These are phyloP conservation scores for Dinoponera quadriceps DNA, from an alignment of 1,140 invertebrate genomes.

Conservation along the genomic window DNA sequence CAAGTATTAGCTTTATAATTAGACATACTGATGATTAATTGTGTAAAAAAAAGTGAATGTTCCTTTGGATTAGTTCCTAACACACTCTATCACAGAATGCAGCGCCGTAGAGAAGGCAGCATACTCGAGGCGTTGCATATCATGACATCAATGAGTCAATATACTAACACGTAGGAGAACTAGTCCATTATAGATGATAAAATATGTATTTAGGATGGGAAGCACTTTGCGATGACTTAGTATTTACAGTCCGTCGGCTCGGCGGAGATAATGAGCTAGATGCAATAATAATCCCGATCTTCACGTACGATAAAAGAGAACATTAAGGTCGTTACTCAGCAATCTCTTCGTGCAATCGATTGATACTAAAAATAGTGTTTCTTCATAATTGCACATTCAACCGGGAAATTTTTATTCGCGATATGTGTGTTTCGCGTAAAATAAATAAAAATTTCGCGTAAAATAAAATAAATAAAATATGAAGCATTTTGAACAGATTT, in stretches of 20 bases:
- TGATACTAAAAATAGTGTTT: neutral
- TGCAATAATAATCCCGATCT: slow-evolving; percentile 28
- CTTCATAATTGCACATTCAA: neutral
- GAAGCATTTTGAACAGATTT: neutral
- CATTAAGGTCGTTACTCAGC: slow-evolving; percentile 15
- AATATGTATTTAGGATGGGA: slow-evolving; percentile 70
- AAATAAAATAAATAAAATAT: neutral
- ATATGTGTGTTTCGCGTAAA: neutral
- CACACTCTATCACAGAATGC: neutral
- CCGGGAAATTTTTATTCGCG: too few species aligned
- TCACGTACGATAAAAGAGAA: neutral
- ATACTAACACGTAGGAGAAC: slow-evolving; percentile 33
- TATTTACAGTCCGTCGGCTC: neutral
- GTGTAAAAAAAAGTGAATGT: neutral
- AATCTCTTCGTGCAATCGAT: neutral
- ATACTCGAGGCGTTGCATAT: slow-evolving; percentile 31
- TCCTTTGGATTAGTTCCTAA: slow-evolving; percentile 18
- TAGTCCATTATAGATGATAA: slow-evolving; percentile 61
- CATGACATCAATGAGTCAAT: slow-evolving; percentile 56
- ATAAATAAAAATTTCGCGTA: neutral
- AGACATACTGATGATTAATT: neutral
- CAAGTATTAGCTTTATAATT: neutral
- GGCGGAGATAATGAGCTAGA: slow-evolving; percentile 13
- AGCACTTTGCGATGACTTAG: slow-evolving; percentile 25
- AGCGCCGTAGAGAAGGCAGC: neutral